These are phyloP conservation scores for Dasypogon diadema DNA, from an alignment of 2,888 invertebrate species.

Conservation along the genomic window DNA sequence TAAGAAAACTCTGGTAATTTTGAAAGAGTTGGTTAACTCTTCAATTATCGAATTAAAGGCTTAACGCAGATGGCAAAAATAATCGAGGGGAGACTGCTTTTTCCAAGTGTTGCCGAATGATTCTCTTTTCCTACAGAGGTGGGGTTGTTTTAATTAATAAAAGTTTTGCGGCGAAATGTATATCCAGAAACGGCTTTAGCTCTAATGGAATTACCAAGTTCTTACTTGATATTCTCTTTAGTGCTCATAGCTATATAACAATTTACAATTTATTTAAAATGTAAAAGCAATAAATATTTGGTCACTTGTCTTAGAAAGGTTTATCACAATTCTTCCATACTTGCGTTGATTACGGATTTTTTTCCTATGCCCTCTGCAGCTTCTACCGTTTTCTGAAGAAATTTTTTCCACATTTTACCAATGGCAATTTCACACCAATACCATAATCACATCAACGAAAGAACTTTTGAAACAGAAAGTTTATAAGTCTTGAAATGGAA, in stretches of 20 bases:
- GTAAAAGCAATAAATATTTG: too few relatives aligned
- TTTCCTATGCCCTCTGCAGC: too few relatives aligned
- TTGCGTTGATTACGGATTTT: too few relatives aligned
- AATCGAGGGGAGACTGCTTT: constrained; percentile 9
- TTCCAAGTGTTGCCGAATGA: neutral
- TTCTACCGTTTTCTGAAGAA: too few relatives aligned
- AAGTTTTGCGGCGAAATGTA: constrained; percentile 49
- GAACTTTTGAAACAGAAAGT: constrained; percentile 50
- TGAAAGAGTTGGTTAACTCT: constrained; percentile 43
- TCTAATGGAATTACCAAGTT: too few relatives aligned
- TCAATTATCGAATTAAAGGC: constrained; percentile 55
- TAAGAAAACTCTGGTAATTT: constrained; percentile 18
- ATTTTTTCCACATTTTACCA: constrained; percentile 34
- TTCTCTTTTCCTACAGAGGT: neutral
- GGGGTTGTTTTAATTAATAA: constrained; percentile 54
- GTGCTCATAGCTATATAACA: too few relatives aligned
- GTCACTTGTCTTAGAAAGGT: too few relatives aligned
- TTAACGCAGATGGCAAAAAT: constrained; percentile 51
- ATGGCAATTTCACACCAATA: constrained; percentile 33
- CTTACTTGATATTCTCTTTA: too few relatives aligned
- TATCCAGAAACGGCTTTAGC: too few relatives aligned
- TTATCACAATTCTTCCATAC: too few relatives aligned
- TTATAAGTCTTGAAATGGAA: constrained; percentile 53
- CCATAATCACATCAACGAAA: too few relatives aligned
- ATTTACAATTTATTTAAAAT: neutral